Percentiles rank a stretch among this genome's conserved stretches.
These are phyloP conservation scores for Galeruca laticollis DNA, from an alignment of 2,888 invertebrate genomes.

Conservation along the genomic window DNA sequence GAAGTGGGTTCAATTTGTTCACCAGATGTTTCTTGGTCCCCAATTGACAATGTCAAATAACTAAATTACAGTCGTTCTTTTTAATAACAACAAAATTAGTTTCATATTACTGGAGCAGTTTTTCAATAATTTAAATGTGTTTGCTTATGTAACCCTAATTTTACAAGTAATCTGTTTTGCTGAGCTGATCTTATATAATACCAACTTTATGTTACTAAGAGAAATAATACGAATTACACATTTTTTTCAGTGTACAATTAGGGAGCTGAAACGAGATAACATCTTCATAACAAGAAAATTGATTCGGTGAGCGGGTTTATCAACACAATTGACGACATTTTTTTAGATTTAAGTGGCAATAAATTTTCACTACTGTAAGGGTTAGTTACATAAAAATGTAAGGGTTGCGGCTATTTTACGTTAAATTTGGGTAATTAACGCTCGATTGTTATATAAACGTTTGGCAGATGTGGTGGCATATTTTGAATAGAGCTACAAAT, in stretches of 20 bases:
- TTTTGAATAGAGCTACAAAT: constrained; percentile 35
- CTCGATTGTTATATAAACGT: constrained; percentile 50
- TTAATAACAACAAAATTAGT: background rate
- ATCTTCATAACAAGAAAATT: constrained; percentile 59
- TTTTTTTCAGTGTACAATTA: constrained; percentile 27
- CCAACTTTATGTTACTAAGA: background rate
- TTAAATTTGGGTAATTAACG: constrained; percentile 57
- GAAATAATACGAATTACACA: background rate
- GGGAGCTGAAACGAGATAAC: constrained; percentile 56
- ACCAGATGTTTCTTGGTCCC: too few species aligned
- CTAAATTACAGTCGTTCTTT: background rate
- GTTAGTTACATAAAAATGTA: constrained; percentile 26
- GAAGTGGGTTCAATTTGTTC: too few species aligned
- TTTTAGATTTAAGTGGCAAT: constrained; percentile 59
- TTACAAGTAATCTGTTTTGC: background rate
- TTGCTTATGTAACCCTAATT: background rate
- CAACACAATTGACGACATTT: constrained; percentile 60
- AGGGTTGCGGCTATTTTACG: constrained; percentile 50
- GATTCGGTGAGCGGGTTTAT: constrained; percentile 60
- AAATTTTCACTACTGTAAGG: constrained; percentile 56
- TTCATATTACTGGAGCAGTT: too few species aligned
- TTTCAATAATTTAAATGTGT: too few species aligned
- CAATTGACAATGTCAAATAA: too few species aligned
- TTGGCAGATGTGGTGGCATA: constrained; percentile 48
- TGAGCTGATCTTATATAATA: background rate